phyloP scores from a whole-genome alignment of 1,140 invertebrate genomes.

The Chrysopa pallens region DNA sequence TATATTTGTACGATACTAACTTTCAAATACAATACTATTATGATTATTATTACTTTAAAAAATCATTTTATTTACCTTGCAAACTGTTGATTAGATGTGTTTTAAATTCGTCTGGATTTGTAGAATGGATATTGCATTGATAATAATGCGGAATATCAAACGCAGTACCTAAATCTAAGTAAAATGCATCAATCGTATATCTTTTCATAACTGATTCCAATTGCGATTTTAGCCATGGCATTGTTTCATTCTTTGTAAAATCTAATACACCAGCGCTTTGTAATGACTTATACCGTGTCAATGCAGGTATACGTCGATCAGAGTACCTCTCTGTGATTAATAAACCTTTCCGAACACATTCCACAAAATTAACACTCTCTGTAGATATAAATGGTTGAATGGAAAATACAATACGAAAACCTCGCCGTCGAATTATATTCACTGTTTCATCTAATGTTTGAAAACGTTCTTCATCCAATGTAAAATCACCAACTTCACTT shows the following conservation, averaged over 20 bases:
- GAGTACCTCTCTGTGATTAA: constrained; percentile 52
- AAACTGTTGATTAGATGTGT: constrained; percentile 47
- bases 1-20: too few relatives aligned
- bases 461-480: constrained; percentile 50
- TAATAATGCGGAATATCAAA: constrained; percentile 77
- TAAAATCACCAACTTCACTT: constrained; percentile 56
- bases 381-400: constrained; percentile 76
- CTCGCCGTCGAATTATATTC: constrained; percentile 60
- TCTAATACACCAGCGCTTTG: constrained; percentile 66
- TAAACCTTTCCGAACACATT: constrained; percentile 49
- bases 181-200: constrained; percentile 76
- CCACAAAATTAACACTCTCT: constrained; percentile 59
- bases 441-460: constrained; percentile 58
- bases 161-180: constrained; percentile 74
- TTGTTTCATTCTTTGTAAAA: constrained; percentile 59
- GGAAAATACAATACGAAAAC: constrained; percentile 68
- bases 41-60: too few relatives aligned
- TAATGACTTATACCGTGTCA: constrained; percentile 56
- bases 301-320: constrained; percentile 50
- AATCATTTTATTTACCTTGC: constrained; percentile 29
- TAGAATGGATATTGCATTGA: constrained; percentile 46
- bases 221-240: constrained; percentile 63
- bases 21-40: too few relatives aligned
- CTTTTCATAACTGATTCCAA: constrained; percentile 47
- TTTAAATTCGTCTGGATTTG: constrained; percentile 68